Evolutionary conservation across 2,113 vertebrate species (phyloP).

Genomic region (Apistogramma diplotaenia): DNA sequence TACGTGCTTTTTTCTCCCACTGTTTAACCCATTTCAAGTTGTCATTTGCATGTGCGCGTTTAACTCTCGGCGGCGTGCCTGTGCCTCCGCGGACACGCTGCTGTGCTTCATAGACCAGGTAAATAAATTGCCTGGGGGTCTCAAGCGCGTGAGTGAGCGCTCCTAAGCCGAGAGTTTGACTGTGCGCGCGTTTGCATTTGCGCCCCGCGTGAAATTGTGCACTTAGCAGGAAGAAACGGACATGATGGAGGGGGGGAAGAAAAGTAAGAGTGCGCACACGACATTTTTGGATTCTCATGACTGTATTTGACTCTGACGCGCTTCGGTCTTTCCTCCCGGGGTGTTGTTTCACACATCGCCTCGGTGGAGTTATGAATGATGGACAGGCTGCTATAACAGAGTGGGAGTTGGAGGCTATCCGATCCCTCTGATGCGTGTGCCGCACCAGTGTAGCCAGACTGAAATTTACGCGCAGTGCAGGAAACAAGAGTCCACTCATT

Average conservation of each 20-base stretch:
- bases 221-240: not conserved
- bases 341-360: slow-evolving; percentile 23
- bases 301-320: not conserved
- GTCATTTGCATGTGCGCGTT: slow-evolving; percentile 9
- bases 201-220: not conserved
- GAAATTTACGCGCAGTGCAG: slow-evolving; percentile 68
- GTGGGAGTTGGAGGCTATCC: slow-evolving; percentile 45
- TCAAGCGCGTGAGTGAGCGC: not conserved
- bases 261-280: slow-evolving; percentile 14
- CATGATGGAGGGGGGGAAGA: fast-evolving
- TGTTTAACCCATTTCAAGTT: slow-evolving; percentile 14
- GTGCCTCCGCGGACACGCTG: not conserved
- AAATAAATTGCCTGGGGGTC: not conserved
- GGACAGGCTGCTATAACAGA: slow-evolving; percentile 9
- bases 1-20: not conserved
- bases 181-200: not conserved
- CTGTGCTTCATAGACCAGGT: not conserved
- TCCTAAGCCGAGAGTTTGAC: not conserved
- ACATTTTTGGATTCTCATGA: not conserved
- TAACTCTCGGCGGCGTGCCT: slow-evolving; percentile 4
- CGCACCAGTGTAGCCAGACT: slow-evolving; percentile 48
- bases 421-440: slow-evolving; percentile 27
- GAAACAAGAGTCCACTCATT: slow-evolving; percentile 62
- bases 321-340: not conserved
- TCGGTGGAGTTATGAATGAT: slow-evolving; percentile 31